Conservation (phyloP, 2,888 invertebrate species). For the Cheilosia soror region DNA sequence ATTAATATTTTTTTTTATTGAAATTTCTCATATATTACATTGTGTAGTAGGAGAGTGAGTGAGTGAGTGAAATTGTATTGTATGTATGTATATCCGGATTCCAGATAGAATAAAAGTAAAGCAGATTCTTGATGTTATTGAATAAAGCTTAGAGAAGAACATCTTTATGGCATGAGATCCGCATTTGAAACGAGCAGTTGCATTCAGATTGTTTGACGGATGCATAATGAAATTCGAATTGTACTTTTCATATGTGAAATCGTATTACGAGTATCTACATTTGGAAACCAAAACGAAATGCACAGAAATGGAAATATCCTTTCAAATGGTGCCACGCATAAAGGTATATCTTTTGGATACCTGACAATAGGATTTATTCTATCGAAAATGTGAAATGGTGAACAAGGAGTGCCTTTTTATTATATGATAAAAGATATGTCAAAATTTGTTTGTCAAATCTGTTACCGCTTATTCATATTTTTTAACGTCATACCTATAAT, state of each 20-base stretch:
- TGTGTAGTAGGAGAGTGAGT: background rate
- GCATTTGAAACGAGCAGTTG: background rate
- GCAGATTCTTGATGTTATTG: conserved; percentile 36
- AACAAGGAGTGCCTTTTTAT: too few species aligned
- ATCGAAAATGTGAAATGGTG: too few species aligned
- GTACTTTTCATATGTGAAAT: background rate
- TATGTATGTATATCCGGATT: conserved; percentile 6
- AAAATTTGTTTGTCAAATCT: too few species aligned
- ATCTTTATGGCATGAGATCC: conserved; percentile 17
- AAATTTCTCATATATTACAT: conserved; percentile 48
- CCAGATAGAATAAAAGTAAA: background rate
- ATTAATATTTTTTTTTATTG: conserved; percentile 57
- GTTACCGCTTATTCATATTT: too few species aligned
- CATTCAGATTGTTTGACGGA: conserved; percentile 22
- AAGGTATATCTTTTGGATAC: too few species aligned
- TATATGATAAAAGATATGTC: too few species aligned
- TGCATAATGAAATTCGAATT: background rate
- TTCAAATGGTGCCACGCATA: too few species aligned
- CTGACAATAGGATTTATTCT: too few species aligned
- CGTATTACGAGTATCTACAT: background rate
- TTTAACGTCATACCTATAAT: too few species aligned
- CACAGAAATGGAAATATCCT: too few species aligned
- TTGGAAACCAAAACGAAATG: background rate
- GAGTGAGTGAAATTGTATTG: conserved; percentile 39
- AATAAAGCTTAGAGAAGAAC: conserved; percentile 27